These are phyloP conservation scores for Scolanthus callimorphus DNA, from an alignment of 92 coral and sea anemone genomes.

Conservation along the genomic window DNA sequence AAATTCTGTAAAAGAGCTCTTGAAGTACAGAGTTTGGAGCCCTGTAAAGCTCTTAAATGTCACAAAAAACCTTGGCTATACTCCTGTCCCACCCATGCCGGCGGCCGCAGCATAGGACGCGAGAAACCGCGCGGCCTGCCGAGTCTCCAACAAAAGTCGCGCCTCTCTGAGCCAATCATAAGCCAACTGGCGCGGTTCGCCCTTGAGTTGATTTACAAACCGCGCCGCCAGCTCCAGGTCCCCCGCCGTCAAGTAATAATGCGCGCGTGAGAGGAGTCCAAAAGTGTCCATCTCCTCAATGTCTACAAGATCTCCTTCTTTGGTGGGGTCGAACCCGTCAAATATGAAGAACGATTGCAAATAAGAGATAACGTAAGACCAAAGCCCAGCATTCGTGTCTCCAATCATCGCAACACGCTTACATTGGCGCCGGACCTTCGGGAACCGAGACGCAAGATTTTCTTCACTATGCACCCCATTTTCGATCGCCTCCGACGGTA, in stretches of 20 bases:
- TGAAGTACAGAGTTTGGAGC: too few species aligned
- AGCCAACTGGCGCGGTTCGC: conserved; percentile 88
- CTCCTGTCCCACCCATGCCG: conserved; percentile 39
- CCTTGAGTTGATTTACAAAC: conserved; percentile 90
- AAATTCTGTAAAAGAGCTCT: too few species aligned
- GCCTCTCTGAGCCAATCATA: conserved; percentile 91
- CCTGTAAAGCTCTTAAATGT: too few species aligned
- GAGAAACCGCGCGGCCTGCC: conserved; percentile 82
- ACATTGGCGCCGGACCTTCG: conserved; percentile 73
- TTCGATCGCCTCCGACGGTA: conserved; percentile 69
- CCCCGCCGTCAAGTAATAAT: conserved; percentile 77
- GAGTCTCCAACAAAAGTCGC: conserved; percentile 86
- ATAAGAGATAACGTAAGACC: conserved; percentile 86
- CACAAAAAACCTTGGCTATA: neutral
- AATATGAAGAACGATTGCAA: conserved; percentile 87
- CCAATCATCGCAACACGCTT: conserved; percentile 92
- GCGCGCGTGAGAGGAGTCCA: conserved; percentile 86
- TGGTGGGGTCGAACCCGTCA: conserved; percentile 70
- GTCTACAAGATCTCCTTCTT: conserved; percentile 78
- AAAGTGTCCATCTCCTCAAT: conserved; percentile 74
- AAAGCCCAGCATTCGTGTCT: conserved; percentile 78
- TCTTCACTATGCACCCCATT: conserved; percentile 84
- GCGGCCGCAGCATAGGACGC: conserved; percentile 85
- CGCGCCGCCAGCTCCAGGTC: conserved; percentile 94
- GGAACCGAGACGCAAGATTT: conserved; percentile 69